A percentile compares a stretch with the other conserved stretches of the same genome.
Evolutionary conservation across 2,113 vertebrate genomes (phyloP).

Genomic region (Chiloscyllium plagiosum): DNA sequence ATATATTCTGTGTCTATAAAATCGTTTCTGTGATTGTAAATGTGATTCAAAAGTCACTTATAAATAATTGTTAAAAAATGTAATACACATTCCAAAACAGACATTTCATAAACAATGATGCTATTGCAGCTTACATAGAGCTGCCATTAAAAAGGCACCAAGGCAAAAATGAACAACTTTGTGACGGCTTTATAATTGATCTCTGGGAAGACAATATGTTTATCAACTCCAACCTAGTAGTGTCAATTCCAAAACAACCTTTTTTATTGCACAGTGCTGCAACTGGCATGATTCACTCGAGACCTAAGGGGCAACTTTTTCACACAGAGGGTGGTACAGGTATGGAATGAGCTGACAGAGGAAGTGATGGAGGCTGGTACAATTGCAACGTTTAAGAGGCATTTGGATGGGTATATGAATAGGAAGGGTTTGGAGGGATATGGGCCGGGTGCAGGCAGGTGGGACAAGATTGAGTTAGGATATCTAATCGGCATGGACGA

Average conservation of each 20-base stretch:
- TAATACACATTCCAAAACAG: background rate
- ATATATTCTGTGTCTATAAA: background rate
- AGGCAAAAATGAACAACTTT: conserved; percentile 20
- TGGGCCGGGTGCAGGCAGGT: too few relatives aligned
- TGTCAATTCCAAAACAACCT: conserved; percentile 2
- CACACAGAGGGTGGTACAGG: too few relatives aligned
- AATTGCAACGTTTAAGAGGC: too few relatives aligned
- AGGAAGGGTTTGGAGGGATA: too few relatives aligned
- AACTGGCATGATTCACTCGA: background rate
- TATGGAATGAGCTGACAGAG: too few relatives aligned
- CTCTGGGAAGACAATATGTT: background rate
- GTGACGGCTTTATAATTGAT: conserved; percentile 4
- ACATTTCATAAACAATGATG: background rate
- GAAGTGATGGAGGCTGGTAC: too few relatives aligned
- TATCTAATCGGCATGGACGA: too few relatives aligned
- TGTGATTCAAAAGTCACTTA: background rate
- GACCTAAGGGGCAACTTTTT: too few relatives aligned
- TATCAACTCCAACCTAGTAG: background rate
- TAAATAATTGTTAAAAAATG: background rate
- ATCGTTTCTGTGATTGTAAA: background rate
- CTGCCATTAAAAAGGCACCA: conserved; percentile 18
- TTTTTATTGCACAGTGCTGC: background rate
- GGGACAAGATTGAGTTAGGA: too few relatives aligned
- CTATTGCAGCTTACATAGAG: background rate
- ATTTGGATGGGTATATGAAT: too few relatives aligned